Percentiles rank a stretch among this genome's conserved stretches.
Conservation (phyloP, 2,113 vertebrate species). For the Loxodonta africana region DNA sequence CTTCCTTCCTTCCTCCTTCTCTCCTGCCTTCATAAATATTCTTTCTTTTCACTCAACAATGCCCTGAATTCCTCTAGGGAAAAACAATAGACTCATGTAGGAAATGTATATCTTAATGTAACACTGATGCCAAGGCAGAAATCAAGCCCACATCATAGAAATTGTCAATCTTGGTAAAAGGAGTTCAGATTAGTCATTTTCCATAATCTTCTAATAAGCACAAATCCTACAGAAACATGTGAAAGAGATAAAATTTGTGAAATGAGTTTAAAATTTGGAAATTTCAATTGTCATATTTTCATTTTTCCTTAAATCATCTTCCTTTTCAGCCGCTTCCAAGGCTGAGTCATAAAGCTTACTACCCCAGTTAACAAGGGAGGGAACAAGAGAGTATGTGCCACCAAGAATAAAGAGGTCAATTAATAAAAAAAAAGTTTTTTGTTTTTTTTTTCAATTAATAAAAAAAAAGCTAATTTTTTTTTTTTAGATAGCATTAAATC, state of each 20-base stretch:
- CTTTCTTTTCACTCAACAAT: background rate
- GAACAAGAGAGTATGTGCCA: background rate
- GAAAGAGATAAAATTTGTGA: background rate
- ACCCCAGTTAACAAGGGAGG: background rate
- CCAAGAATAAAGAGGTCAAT: background rate
- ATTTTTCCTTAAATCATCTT: background rate
- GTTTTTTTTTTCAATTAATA: too few relatives aligned
- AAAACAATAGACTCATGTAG: background rate
- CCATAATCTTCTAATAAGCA: background rate
- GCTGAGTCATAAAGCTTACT: background rate
- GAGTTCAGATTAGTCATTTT: background rate
- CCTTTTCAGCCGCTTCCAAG: background rate
- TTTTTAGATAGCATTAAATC: background rate
- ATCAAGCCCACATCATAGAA: background rate
- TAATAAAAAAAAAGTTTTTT: background rate
- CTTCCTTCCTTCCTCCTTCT: accelerated
- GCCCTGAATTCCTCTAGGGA: background rate
- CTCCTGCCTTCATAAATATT: background rate
- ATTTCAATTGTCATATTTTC: background rate
- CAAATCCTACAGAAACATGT: background rate
- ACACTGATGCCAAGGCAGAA: background rate
- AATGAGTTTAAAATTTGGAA: background rate
- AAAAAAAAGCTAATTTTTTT: too few relatives aligned
- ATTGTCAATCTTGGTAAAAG: background rate
- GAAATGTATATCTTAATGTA: background rate